Conservation (phyloP, 2,888 invertebrate species). For the Trimorus sp. region DNA sequence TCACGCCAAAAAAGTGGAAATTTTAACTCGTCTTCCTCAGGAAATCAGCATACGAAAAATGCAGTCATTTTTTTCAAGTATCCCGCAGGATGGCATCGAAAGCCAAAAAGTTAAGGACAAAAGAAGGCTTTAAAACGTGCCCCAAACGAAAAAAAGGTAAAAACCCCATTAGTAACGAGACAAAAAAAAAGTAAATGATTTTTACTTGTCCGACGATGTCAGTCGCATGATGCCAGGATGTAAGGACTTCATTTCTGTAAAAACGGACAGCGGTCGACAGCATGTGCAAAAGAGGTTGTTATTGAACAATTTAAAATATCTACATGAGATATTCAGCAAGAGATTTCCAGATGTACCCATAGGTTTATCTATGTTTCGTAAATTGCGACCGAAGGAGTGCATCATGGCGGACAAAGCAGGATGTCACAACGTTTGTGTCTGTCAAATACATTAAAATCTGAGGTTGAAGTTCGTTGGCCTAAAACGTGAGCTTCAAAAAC, state of each 20-base stretch:
- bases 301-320: conserved; percentile 24
- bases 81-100: conserved; percentile 16
- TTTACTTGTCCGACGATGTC: conserved; percentile 48
- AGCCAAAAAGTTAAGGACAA: conserved; percentile 2
- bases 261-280: conserved; percentile 12
- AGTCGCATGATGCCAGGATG: conserved; percentile 38
- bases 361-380: conserved; percentile 37
- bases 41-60: no score
- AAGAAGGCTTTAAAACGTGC: conserved; percentile 1
- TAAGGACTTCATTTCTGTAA: conserved; percentile 33
- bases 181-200: conserved; percentile 29
- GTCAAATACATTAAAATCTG: conserved; percentile 40
- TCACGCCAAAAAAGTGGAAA: no score
- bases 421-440: conserved; percentile 51
- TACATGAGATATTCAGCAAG: conserved; percentile 25
- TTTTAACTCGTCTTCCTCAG: no score
- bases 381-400: conserved; percentile 45
- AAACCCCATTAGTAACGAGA: conserved; percentile 17
- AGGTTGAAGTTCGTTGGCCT: conserved; percentile 25
- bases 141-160: conserved; percentile 25
- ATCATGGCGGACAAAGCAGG: conserved; percentile 38
- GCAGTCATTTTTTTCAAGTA: no score
- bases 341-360: conserved; percentile 25
- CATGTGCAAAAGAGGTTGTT: conserved; percentile 34
- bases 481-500: conserved; percentile 22